Evolutionary conservation across 2,113 vertebrate species (phyloP).

Genomic region (Zosterops borbonicus): DNA sequence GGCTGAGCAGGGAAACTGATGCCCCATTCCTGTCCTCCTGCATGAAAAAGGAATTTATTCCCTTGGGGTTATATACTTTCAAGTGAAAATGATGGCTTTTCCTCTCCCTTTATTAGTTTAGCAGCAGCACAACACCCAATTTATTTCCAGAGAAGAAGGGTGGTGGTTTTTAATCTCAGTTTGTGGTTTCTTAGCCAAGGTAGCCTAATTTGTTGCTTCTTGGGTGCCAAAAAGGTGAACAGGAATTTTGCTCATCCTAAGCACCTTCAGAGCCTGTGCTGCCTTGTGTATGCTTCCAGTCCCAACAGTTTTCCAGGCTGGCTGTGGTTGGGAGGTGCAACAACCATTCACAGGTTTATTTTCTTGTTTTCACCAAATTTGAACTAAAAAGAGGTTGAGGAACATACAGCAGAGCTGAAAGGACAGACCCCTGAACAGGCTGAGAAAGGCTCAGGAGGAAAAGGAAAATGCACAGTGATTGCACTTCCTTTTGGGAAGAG

Average conservation of each 20-base stretch:
- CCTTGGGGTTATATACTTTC: not conserved
- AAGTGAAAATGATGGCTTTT: not conserved
- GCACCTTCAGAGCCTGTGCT: not conserved
- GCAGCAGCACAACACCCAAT: rapidly evolving
- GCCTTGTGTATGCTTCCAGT: not conserved
- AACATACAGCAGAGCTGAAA: not conserved
- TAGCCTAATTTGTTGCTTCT: not conserved
- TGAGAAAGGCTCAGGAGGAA: not conserved
- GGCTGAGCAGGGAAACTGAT: not conserved
- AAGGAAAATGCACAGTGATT: not conserved
- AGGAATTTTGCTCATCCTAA: not conserved
- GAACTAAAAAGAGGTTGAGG: not conserved
- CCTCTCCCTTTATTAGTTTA: not conserved
- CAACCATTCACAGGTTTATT: not conserved
- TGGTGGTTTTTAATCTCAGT: not conserved
- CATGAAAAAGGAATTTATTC: not conserved
- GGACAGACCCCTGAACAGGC: not conserved
- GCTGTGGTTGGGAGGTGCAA: not conserved
- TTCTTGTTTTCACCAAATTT: not conserved
- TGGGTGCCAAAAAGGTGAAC: not conserved
- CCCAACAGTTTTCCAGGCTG: not conserved
- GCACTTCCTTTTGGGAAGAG: not conserved
- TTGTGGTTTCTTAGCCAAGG: not conserved
- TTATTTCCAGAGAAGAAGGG: not conserved
- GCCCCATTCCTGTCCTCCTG: not conserved